Conservation (phyloP, 1,140 invertebrate genomes). For the Drosophila kurseongensis region DNA sequence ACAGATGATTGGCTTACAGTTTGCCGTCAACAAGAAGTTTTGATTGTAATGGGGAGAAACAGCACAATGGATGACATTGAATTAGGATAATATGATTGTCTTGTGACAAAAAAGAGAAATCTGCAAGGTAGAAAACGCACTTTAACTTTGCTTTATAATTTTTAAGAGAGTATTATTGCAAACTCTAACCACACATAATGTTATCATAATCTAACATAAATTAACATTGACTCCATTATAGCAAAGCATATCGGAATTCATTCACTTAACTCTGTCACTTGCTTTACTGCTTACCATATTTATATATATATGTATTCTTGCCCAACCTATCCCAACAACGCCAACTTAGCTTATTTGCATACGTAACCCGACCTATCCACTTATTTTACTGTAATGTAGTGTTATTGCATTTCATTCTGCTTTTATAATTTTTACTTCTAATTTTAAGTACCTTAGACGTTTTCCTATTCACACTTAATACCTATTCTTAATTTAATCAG, state of each 20-base stretch:
- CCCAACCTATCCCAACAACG: neutral
- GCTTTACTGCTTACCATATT: neutral
- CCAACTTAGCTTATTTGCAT: neutral
- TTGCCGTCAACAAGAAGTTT: conserved; percentile 12
- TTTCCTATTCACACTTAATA: too few species aligned
- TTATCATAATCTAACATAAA: neutral
- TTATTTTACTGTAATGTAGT: neutral
- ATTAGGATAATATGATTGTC: conserved; percentile 7
- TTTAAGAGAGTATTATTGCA: neutral
- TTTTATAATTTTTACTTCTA: neutral
- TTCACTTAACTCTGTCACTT: too few species aligned
- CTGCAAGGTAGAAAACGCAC: too few species aligned
- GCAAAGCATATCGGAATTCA: neutral
- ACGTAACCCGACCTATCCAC: neutral
- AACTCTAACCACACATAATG: neutral
- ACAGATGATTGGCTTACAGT: conserved; percentile 30
- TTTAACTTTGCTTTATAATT: neutral
- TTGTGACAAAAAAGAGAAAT: neutral
- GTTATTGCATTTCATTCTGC: neutral
- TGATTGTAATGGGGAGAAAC: conserved; percentile 30
- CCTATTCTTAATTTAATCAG: neutral
- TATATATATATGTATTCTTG: too few species aligned
- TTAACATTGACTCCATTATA: neutral
- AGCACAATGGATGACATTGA: conserved; percentile 13
- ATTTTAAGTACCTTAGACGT: too few species aligned